phyloP scores from a whole-genome alignment of 2,113 vertebrate genomes.

The Lophotis ruficrista region DNA sequence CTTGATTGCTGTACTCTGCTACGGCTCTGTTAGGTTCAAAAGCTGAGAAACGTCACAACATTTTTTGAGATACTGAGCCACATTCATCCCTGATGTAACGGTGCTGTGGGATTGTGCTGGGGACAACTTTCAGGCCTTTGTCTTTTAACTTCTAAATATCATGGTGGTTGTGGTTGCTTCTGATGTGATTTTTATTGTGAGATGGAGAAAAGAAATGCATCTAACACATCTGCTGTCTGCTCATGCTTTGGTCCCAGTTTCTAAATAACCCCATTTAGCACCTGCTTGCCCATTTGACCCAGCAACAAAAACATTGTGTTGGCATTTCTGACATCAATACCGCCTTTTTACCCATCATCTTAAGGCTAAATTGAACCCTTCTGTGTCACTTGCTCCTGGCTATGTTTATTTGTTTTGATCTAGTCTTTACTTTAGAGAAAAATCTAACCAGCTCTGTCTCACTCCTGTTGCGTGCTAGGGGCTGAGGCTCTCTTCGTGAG shows the following conservation, averaged over 20 bases:
- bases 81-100: neutral
- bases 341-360: neutral
- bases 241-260: neutral
- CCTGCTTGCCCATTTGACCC: neutral
- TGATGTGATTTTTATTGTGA: neutral
- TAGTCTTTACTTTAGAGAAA: neutral
- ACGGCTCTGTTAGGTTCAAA: neutral
- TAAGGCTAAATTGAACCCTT: slow-evolving; percentile 29
- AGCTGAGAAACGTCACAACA: neutral
- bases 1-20: neutral
- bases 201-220: neutral
- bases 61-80: neutral
- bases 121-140: neutral
- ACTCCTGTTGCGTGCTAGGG: neutral
- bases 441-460: neutral
- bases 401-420: slow-evolving; percentile 29
- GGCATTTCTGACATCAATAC: slow-evolving; percentile 37
- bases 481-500: neutral
- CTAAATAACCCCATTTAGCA: slow-evolving; percentile 32
- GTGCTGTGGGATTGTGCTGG: neutral
- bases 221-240: neutral
- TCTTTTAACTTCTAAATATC: neutral
- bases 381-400: neutral
- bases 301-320: neutral
- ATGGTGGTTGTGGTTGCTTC: neutral